These are phyloP conservation scores for Indicator indicator DNA, from an alignment of 2,113 vertebrate species.

Conservation along the genomic window DNA sequence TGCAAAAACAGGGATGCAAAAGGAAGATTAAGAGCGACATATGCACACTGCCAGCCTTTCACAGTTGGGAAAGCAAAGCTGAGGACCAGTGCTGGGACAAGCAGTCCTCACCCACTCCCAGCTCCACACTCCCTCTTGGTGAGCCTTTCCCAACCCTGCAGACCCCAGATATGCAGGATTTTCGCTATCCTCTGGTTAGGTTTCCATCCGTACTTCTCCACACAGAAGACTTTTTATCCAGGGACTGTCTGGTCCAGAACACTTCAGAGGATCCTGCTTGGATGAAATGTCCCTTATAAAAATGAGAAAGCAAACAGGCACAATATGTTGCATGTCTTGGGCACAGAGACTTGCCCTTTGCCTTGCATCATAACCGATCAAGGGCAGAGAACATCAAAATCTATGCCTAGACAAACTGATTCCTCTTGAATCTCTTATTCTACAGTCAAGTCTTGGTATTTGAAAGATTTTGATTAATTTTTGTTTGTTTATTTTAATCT, in stretches of 20 bases:
- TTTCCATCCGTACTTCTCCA: neutral
- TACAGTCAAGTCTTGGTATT: neutral
- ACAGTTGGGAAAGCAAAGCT: conserved; percentile 50
- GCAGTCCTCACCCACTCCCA: conserved; percentile 18
- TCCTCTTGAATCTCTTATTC: neutral
- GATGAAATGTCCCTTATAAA: neutral
- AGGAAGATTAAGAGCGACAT: conserved; percentile 76
- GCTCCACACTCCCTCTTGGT: neutral
- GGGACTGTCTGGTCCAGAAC: neutral
- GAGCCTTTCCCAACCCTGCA: conserved; percentile 20
- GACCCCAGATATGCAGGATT: neutral
- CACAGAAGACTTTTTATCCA: neutral
- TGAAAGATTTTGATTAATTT: neutral
- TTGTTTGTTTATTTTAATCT: neutral
- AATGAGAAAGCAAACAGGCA: fast-evolving
- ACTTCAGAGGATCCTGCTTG: neutral
- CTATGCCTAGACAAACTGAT: neutral
- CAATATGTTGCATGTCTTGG: neutral
- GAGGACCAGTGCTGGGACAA: conserved; percentile 51
- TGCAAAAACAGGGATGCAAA: conserved; percentile 79
- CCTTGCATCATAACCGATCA: fast-evolving
- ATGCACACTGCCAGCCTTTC: conserved; percentile 65
- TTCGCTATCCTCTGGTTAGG: neutral
- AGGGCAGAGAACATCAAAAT: neutral
- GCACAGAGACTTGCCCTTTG: neutral